A percentile compares a stretch with the other conserved stretches of the same genome.
These are phyloP conservation scores for Ageneiosus marmoratus DNA, from an alignment of 2,113 vertebrate genomes.

Conservation along the genomic window DNA sequence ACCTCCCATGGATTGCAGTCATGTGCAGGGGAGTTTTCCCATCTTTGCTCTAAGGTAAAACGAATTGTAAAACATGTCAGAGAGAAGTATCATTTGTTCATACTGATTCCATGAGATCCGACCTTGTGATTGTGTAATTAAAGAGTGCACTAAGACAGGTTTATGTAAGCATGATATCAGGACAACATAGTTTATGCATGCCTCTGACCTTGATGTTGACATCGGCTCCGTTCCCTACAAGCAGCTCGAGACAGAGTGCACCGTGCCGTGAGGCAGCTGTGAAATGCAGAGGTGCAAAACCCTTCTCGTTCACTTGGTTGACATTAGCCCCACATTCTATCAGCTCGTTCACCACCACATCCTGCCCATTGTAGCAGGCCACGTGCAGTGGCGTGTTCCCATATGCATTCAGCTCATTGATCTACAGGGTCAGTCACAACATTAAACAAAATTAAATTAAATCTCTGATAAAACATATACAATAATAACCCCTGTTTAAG, in stretches of 20 bases:
- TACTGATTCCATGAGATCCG: background rate
- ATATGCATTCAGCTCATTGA: constrained; percentile 94
- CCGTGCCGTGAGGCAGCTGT: constrained; percentile 94
- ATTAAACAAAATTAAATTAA: background rate
- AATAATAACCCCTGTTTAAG: background rate
- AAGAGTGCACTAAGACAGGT: background rate
- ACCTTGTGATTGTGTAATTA: background rate
- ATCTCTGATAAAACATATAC: background rate
- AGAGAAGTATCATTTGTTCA: background rate
- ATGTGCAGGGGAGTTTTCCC: constrained; percentile 98
- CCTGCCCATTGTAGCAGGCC: constrained; percentile 97
- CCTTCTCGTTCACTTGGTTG: constrained; percentile 95
- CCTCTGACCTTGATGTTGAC: constrained; percentile 90
- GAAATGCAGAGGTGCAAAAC: constrained; percentile 94
- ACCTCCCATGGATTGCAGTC: constrained; percentile 97
- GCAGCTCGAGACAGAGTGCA: constrained; percentile 91
- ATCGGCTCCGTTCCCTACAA: constrained; percentile 91
- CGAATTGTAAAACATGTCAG: background rate
- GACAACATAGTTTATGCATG: background rate
- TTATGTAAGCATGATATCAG: background rate
- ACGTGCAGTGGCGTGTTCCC: constrained; percentile 96
- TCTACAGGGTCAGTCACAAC: constrained; percentile 68
- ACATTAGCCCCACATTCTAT: constrained; percentile 95
- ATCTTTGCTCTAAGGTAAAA: constrained; percentile 87
- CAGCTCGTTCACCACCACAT: constrained; percentile 96